Conservation (phyloP, 1,140 invertebrate species). For the Ephestia elutella region DNA sequence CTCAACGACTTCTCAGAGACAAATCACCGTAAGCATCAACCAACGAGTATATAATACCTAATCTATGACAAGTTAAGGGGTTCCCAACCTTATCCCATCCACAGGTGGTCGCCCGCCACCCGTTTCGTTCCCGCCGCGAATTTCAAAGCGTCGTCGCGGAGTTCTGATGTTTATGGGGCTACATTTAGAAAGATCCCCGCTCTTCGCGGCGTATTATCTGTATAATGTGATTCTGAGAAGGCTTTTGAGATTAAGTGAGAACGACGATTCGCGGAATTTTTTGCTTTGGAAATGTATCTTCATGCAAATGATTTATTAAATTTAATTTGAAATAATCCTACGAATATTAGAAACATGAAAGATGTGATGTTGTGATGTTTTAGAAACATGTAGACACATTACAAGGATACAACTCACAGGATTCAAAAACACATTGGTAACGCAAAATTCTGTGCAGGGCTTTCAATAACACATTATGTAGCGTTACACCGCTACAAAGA, state of each 20-base stretch:
- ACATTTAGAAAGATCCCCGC: background rate
- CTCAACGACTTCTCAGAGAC: background rate
- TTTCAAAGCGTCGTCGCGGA: background rate
- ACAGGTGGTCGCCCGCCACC: slow-evolving; percentile 28
- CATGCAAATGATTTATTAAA: no score
- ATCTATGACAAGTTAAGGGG: background rate
- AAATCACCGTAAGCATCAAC: background rate
- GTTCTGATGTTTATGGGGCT: background rate
- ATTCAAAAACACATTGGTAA: no score
- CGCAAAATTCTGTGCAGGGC: no score
- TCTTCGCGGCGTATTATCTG: background rate
- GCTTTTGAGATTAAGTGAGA: background rate
- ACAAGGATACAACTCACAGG: no score
- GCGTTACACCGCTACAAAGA: no score
- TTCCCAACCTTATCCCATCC: slow-evolving; percentile 7
- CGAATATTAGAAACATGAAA: no score
- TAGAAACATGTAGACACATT: no score
- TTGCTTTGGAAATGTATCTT: no score
- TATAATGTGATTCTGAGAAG: background rate
- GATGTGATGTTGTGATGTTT: no score
- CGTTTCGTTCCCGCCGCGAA: background rate
- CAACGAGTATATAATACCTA: background rate
- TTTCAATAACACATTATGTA: no score
- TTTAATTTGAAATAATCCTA: no score
- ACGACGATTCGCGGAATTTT: background rate